phyloP scores from a whole-genome alignment of 2,888 invertebrate species.

The Cactoblastis cactorum region DNA sequence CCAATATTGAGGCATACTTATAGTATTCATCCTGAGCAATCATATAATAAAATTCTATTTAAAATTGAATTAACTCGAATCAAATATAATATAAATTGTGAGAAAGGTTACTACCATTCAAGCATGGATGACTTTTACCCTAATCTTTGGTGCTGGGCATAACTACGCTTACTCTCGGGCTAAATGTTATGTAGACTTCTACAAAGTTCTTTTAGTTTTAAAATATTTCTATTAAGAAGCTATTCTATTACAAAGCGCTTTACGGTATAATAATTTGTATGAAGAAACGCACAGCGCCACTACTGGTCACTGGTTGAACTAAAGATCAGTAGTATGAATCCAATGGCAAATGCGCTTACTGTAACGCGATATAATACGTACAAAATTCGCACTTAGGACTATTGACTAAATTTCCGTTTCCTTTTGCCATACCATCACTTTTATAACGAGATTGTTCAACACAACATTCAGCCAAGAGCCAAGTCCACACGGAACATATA shows the following conservation, averaged over 20 bases:
- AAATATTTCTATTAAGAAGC: too few relatives aligned
- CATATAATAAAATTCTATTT: constrained; percentile 38
- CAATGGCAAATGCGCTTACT: too few relatives aligned
- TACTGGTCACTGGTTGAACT: too few relatives aligned
- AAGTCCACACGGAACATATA: constrained; percentile 50
- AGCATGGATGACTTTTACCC: constrained; percentile 57
- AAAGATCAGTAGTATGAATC: too few relatives aligned
- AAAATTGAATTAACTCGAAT: constrained; percentile 34
- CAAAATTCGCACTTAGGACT: too few relatives aligned
- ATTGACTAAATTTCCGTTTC: not conserved
- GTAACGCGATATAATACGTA: too few relatives aligned
- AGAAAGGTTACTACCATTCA: constrained; percentile 38
- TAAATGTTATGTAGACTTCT: constrained; percentile 33
- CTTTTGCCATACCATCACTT: not conserved
- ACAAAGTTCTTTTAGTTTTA: too few relatives aligned
- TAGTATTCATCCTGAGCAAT: constrained; percentile 56
- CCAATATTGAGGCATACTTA: constrained; percentile 54
- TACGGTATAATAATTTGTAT: too few relatives aligned
- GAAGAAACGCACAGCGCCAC: too few relatives aligned
- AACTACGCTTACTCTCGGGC: constrained; percentile 48
- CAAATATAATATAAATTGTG: constrained; percentile 38
- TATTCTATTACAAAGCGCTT: too few relatives aligned
- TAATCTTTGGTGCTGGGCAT: constrained; percentile 76
- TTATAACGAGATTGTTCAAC: constrained; percentile 18
- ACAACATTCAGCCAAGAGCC: constrained; percentile 43